A percentile compares a stretch with the other conserved stretches of the same genome.
These are phyloP conservation scores for Sesia apiformis DNA, from an alignment of 2,888 invertebrate species.

Conservation along the genomic window DNA sequence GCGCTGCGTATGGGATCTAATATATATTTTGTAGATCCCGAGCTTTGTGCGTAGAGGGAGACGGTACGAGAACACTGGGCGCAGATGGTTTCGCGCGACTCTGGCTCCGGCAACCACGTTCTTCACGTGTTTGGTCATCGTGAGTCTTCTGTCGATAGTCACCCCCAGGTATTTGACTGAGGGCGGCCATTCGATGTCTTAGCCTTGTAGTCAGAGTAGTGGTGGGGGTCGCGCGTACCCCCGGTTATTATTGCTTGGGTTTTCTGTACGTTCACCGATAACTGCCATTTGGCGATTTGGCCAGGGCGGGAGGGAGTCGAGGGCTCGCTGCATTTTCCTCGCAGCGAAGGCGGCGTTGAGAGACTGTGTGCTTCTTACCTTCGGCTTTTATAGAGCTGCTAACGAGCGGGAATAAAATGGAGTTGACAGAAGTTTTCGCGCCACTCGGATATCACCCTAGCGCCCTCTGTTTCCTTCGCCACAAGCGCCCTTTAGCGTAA, in stretches of 20 bases:
- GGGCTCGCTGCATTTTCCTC: slow-evolving; percentile 6
- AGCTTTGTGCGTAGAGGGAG: slow-evolving; percentile 13
- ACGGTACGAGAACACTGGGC: slow-evolving; percentile 8
- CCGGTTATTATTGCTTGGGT: slow-evolving; percentile 8
- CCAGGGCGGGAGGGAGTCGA: slow-evolving; percentile 14
- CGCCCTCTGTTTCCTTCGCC: no score
- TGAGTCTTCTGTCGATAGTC: slow-evolving; percentile 9
- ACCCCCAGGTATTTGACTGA: slow-evolving; percentile 13
- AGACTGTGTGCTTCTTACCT: no score
- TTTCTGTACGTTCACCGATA: slow-evolving; percentile 11
- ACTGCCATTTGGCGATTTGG: slow-evolving; percentile 4
- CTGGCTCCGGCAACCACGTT: slow-evolving; percentile 3
- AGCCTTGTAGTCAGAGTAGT: no score
- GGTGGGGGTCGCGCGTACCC: neutral
- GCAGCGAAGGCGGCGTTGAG: slow-evolving; percentile 11
- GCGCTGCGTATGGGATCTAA: slow-evolving; percentile 4
- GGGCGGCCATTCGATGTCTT: slow-evolving; percentile 5
- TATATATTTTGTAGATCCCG: slow-evolving; percentile 11
- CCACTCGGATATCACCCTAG: no score
- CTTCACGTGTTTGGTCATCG: slow-evolving; percentile 8
- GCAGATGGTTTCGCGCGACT: slow-evolving; percentile 4
- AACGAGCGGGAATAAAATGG: no score
- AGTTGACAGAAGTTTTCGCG: no score
- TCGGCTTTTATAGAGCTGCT: no score
- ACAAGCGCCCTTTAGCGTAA: no score